Percentiles rank a stretch among this genome's conserved stretches.
These are phyloP conservation scores for Exephanes ischioxanthus DNA, from an alignment of 2,888 invertebrate genomes.

Conservation along the genomic window DNA sequence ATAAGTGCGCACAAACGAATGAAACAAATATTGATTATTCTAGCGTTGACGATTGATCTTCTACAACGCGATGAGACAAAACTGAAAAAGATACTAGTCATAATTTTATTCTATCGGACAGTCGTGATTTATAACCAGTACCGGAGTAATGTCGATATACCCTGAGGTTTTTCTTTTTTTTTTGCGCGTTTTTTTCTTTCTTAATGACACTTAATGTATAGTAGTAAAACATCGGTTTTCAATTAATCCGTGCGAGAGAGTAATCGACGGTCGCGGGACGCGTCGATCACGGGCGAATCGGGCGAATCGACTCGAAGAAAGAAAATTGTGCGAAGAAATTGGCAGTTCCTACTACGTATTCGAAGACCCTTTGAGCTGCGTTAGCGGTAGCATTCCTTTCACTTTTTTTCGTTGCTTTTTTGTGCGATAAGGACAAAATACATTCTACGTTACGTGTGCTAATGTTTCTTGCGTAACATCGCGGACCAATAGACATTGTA, in stretches of 20 bases:
- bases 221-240: conserved; percentile 50
- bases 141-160: conserved; percentile 66
- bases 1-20: conserved; percentile 10
- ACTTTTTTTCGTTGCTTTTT: not conserved
- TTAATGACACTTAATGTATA: conserved; percentile 59
- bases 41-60: not conserved
- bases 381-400: conserved; percentile 13
- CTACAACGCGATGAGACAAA: not conserved
- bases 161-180: conserved; percentile 60
- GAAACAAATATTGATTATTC: not conserved
- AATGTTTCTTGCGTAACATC: conserved; percentile 32
- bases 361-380: conserved; percentile 17
- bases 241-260: conserved; percentile 17
- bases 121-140: conserved; percentile 63
- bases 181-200: conserved; percentile 38
- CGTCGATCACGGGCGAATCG: not conserved
- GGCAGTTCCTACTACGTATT: conserved; percentile 34
- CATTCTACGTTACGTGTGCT: conserved; percentile 27
- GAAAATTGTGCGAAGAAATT: conserved; percentile 48
- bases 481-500: conserved; percentile 50
- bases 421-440: conserved; percentile 47
- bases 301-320: not conserved
- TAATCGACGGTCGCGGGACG: conserved; percentile 3
- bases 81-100: conserved; percentile 24
- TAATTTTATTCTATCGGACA: conserved; percentile 64